Conservation (phyloP, 1,140 invertebrate species). For the Globodera ellingtonae region DNA sequence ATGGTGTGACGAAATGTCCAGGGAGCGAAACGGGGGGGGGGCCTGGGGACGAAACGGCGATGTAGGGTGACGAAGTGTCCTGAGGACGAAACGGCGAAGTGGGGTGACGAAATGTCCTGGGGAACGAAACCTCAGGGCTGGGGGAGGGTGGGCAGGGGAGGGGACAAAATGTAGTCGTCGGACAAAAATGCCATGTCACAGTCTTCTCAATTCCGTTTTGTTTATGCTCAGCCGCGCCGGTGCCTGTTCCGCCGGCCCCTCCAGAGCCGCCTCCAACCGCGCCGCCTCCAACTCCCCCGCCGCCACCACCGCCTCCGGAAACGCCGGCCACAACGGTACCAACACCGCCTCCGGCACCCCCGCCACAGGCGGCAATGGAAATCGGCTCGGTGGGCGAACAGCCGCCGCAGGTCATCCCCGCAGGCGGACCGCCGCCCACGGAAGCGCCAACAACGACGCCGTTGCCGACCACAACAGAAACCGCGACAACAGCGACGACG, state of each 20-base stretch:
- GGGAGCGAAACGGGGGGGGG: too few relatives aligned
- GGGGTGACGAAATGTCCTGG: too few relatives aligned
- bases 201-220: background rate
- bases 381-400: conserved; percentile 19
- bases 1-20: background rate
- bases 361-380: conserved; percentile 17
- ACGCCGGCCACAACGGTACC: background rate
- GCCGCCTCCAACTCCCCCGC: background rate
- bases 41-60: background rate
- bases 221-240: background rate
- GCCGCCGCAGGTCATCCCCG: background rate
- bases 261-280: conserved; percentile 10
- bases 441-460: background rate
- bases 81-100: too few relatives aligned
- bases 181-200: too few relatives aligned
- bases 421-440: background rate
- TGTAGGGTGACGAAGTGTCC: too few relatives aligned
- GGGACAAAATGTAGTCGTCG: too few relatives aligned
- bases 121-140: too few relatives aligned
- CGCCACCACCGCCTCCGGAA: background rate
- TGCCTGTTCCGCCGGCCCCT: conserved; percentile 23
- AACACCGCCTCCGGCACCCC: background rate
- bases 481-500: background rate
- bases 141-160: too few relatives aligned
- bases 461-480: background rate